Conservation (phyloP, 2,113 vertebrate species). For the Accipiter cooperii region DNA sequence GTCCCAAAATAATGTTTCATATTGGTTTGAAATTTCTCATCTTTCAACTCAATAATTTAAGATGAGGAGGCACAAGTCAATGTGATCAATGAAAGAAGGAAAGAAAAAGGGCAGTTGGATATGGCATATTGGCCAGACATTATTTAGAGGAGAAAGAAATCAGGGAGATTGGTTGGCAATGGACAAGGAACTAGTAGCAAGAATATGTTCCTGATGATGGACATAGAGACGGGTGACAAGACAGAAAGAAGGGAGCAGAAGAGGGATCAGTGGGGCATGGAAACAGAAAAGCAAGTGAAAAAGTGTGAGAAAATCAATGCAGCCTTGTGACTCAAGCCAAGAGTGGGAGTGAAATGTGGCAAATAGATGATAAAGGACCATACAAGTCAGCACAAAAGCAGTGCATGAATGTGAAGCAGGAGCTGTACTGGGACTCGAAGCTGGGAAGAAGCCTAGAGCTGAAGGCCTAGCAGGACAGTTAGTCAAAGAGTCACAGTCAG, state of each 20-base stretch:
- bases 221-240: not conserved
- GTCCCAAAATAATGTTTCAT: not conserved
- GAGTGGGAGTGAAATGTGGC: not conserved
- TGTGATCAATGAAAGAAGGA: not conserved
- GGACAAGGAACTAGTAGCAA: not conserved
- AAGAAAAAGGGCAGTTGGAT: not conserved
- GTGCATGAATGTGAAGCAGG: not conserved
- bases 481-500: not conserved
- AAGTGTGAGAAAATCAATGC: not conserved
- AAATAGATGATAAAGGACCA: not conserved
- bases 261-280: not conserved
- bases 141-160: not conserved
- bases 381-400: rapidly evolving
- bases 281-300: not conserved
- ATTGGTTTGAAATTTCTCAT: not conserved
- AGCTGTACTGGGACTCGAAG: not conserved
- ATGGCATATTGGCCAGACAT: not conserved
- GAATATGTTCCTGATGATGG: not conserved
- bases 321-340: not conserved
- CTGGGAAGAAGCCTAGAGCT: not conserved
- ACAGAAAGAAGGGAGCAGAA: not conserved
- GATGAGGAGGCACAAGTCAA: not conserved
- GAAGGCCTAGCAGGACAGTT: not conserved
- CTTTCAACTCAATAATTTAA: not conserved
- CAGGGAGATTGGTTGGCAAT: not conserved